Percentiles rank a stretch among this genome's conserved stretches.
These are phyloP conservation scores for Turdus rufiventris DNA, from an alignment of 2,113 vertebrate species.

Conservation along the genomic window DNA sequence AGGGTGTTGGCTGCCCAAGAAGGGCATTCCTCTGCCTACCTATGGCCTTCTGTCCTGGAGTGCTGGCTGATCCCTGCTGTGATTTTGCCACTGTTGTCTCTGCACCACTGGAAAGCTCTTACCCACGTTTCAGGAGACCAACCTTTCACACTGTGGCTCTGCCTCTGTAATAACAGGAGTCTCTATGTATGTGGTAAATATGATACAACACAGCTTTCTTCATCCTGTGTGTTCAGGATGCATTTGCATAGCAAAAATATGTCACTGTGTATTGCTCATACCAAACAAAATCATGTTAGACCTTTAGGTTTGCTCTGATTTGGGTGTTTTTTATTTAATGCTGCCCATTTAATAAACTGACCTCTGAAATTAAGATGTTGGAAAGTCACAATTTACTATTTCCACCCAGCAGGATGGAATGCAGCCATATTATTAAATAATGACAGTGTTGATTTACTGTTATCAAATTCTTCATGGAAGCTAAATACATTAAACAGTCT, in stretches of 20 bases:
- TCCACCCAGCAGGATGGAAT: not conserved
- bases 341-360: not conserved
- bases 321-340: not conserved
- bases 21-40: not conserved
- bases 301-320: not conserved
- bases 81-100: not conserved
- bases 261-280: not conserved
- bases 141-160: not conserved
- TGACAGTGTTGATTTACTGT: not conserved
- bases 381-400: not conserved
- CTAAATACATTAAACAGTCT: not conserved
- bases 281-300: not conserved
- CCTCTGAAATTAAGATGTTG: not conserved
- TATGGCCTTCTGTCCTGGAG: not conserved
- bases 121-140: not conserved
- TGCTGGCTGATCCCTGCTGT: fast-evolving
- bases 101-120: not conserved
- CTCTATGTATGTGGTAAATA: not conserved
- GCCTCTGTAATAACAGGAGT: not conserved
- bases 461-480: not conserved
- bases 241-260: not conserved
- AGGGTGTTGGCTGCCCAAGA: fast-evolving
- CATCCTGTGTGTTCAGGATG: not conserved
- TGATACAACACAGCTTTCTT: not conserved
- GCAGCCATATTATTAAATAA: slow-evolving; percentile 26